These are phyloP conservation scores for Salvelinus fontinalis DNA, from an alignment of 2,113 vertebrate genomes.

Conservation along the genomic window DNA sequence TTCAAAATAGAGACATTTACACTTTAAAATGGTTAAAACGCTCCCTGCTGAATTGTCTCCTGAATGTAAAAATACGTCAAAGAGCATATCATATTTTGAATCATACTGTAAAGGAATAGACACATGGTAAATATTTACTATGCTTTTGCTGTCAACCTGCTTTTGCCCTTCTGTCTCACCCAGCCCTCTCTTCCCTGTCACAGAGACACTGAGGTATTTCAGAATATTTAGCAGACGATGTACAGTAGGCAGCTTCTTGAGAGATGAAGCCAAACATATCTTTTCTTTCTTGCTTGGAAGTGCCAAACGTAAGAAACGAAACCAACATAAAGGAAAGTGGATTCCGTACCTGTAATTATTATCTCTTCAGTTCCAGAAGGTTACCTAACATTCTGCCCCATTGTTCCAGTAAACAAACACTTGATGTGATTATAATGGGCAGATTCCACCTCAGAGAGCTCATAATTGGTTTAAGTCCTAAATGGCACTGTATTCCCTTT, in stretches of 20 bases:
- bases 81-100: conserved; percentile 20
- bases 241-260: conserved; percentile 6
- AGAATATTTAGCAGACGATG: background rate
- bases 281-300: background rate
- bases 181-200: conserved; percentile 15
- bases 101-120: conserved; percentile 21
- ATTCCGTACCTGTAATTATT: conserved; percentile 1
- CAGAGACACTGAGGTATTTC: background rate
- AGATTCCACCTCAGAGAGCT: conserved; percentile 3
- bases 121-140: conserved; percentile 52
- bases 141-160: conserved; percentile 39
- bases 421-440: conserved; percentile 1
- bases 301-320: background rate
- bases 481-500: too few species aligned
- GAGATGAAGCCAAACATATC: background rate
- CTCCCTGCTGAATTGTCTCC: conserved; percentile 59
- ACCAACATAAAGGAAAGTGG: background rate
- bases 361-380: background rate
- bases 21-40: conserved; percentile 66
- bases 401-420: conserved; percentile 3
- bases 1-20: conserved; percentile 60
- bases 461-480: background rate
- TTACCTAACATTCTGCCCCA: background rate
- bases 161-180: background rate
- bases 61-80: conserved; percentile 24